Conservation (phyloP, 1,140 invertebrate species). For the Hylaeus anthracinus region DNA sequence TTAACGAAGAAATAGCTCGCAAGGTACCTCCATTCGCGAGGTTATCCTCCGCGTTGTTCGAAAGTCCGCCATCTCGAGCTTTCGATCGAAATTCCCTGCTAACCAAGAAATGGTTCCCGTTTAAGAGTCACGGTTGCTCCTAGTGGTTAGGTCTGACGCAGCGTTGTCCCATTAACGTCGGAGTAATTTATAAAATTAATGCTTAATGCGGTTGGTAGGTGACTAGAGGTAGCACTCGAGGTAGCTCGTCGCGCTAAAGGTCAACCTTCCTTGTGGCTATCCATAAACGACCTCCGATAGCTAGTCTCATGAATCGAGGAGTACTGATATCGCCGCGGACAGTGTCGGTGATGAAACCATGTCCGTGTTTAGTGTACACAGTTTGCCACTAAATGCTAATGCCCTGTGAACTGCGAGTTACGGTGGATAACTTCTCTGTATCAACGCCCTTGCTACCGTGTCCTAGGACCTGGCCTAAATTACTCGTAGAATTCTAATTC, state of each 20-base stretch:
- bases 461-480: not conserved
- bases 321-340: conserved; percentile 8
- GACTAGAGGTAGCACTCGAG: not conserved
- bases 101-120: too few relatives aligned
- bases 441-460: not conserved
- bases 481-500: not conserved
- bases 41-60: not conserved
- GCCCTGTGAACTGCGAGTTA: conserved; percentile 35
- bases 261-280: conserved; percentile 14
- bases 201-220: conserved; percentile 5
- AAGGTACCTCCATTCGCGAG: not conserved
- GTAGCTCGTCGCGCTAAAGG: not conserved
- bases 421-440: conserved; percentile 29
- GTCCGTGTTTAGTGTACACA: conserved; percentile 29
- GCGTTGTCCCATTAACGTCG: not conserved
- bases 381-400: conserved; percentile 50
- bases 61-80: not conserved
- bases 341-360: conserved; percentile 36
- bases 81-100: not conserved
- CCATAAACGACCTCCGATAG: conserved; percentile 27
- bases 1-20: conserved; percentile 34
- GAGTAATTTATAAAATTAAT: conserved; percentile 2
- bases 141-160: not conserved
- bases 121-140: too few relatives aligned
- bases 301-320: conserved; percentile 29